phyloP scores from a whole-genome alignment of 2,797 vertebrate genomes.

The Pelodytes ibericus region DNA sequence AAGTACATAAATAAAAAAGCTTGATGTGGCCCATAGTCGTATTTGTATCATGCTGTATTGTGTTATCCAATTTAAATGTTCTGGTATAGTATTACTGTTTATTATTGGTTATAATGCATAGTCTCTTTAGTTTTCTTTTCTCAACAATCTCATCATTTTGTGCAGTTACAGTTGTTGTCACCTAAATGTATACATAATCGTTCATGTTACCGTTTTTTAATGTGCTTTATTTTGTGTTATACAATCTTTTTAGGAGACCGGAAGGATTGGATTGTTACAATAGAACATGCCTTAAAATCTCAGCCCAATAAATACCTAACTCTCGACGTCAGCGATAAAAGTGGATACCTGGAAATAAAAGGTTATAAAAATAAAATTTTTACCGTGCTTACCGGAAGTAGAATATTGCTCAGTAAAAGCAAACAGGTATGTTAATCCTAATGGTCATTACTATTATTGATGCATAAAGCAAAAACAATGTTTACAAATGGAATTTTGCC shows the following conservation, averaged over 20 bases:
- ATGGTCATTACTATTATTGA: background rate
- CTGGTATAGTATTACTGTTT: no score
- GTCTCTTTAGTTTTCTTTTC: no score
- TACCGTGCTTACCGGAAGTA: conserved; percentile 85
- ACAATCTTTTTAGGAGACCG: conserved; percentile 80
- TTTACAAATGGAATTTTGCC: background rate
- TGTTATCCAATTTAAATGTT: no score
- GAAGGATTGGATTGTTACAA: conserved; percentile 87
- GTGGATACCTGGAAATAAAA: conserved; percentile 87
- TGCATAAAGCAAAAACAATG: background rate
- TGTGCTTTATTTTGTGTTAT: background rate
- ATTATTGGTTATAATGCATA: no score
- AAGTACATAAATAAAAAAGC: no score
- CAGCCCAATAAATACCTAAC: conserved; percentile 68
- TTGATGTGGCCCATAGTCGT: no score
- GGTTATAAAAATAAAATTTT: conserved; percentile 94
- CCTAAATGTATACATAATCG: no score
- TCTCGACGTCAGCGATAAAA: conserved; percentile 75
- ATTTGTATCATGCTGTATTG: no score
- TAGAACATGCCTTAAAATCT: conserved; percentile 78
- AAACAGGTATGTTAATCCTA: conserved; percentile 81
- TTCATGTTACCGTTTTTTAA: no score
- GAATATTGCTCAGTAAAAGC: conserved; percentile 93
- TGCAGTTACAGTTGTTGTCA: no score
- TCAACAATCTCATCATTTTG: no score